These are phyloP conservation scores for Drosophila erecta DNA, from an alignment of 1,140 invertebrate genomes.

Conservation along the genomic window DNA sequence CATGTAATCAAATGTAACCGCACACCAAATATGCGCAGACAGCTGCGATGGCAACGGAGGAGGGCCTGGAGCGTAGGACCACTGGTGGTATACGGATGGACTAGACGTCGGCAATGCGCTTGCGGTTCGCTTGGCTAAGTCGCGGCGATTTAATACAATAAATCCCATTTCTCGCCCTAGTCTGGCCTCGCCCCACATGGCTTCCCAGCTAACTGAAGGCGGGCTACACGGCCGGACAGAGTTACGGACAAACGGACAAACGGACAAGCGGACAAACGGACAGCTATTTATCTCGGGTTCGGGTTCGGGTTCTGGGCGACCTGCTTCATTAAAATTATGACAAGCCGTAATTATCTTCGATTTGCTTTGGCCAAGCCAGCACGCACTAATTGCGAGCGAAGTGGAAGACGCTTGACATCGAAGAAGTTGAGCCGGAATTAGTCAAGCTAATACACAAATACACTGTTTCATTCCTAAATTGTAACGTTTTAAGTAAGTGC, in stretches of 20 bases:
- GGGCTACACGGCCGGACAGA: neutral
- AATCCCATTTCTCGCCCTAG: constrained; percentile 30
- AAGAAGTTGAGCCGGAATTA: constrained; percentile 33
- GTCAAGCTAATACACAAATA: constrained; percentile 31
- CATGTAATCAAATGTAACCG: constrained; percentile 81
- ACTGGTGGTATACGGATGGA: neutral
- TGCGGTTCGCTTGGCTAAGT: constrained; percentile 55
- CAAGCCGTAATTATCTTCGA: constrained; percentile 83
- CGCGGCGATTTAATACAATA: constrained; percentile 71
- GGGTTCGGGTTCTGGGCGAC: constrained; percentile 60
- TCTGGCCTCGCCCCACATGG: constrained; percentile 14
- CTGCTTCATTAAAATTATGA: constrained; percentile 84
- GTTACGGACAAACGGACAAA: neutral
- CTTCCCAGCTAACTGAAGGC: neutral
- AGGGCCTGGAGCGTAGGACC: too few relatives aligned
- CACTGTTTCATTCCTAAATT: neutral
- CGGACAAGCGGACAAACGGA: neutral
- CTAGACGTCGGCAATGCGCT: constrained; percentile 31
- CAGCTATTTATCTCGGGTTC: constrained; percentile 45
- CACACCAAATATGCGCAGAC: constrained; percentile 69
- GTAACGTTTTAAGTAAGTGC: neutral
- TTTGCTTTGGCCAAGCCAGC: constrained; percentile 68
- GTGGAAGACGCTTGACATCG: constrained; percentile 32
- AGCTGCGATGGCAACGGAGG: constrained; percentile 22
- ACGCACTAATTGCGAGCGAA: constrained; percentile 78